Evolutionary conservation across 2,797 vertebrate species (phyloP).

Genomic region (Microcaecilia unicolor): DNA sequence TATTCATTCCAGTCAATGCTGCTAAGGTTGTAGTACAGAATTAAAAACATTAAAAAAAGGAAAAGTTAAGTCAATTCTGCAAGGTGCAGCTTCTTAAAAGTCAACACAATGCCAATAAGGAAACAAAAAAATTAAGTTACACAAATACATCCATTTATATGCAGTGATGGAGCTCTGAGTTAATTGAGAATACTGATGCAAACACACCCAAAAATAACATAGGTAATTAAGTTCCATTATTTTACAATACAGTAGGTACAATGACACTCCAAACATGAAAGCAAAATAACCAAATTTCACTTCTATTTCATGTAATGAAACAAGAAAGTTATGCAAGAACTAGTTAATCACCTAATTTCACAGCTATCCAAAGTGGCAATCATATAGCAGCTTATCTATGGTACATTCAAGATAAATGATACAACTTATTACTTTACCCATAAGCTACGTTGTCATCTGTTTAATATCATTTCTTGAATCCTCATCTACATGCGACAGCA

Average conservation of each 20-base stretch:
- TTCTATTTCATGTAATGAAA: conserved; percentile 95
- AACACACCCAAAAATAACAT: conserved; percentile 82
- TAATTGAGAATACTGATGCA: conserved; percentile 98
- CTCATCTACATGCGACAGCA: conserved; percentile 86
- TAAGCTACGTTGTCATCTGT: conserved; percentile 91
- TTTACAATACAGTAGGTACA: conserved; percentile 99
- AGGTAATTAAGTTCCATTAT: conserved; percentile 90
- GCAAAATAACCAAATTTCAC: conserved; percentile 78
- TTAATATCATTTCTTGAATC: conserved; percentile 70
- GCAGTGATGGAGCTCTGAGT: conserved; percentile 92
- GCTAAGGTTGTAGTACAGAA: conserved; percentile 63
- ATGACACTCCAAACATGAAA: conserved; percentile 95
- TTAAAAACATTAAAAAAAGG: conserved; percentile 45
- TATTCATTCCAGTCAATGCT: conserved; percentile 75
- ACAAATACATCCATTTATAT: conserved; percentile 89
- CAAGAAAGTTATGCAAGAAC: conserved; percentile 87
- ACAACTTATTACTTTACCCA: conserved; percentile 95
- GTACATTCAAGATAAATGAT: conserved; percentile 99
- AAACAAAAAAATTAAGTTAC: conserved; percentile 95
- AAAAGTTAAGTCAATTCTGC: conserved; percentile 92
- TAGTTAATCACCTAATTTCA: conserved; percentile 98
- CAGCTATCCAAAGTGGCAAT: conserved; percentile 99
- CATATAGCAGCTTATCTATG: conserved; percentile 99
- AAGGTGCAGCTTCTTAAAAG: conserved; percentile 86
- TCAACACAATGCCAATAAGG: conserved; percentile 85